Evolutionary conservation across 2,888 invertebrate species (phyloP), one percentile per base, ranked within the genome.

Genomic region (Cephus spinipes): DNA sequence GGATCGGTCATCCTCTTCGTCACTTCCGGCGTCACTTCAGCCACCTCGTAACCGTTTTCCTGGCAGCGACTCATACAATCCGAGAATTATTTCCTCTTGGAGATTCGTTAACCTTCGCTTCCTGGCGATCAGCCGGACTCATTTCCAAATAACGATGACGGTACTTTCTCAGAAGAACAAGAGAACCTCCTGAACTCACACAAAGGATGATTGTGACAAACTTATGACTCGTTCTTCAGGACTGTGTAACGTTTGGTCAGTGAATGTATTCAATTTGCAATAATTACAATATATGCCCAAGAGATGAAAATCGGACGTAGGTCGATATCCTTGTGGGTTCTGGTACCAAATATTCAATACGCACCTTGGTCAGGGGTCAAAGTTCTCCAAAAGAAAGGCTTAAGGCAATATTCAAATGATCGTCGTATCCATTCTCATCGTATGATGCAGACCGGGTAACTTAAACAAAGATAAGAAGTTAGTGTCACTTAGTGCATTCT

Each of bases 51-150:
- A 55, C 2, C 23, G 9, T 23, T 55, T 55, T 15, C 23, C 71
- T 71, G 12, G 71, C 71, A 33, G 31, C 32, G 15, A 71, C 12
- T 31, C 71, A 31, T 71, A 12, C 71, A 11, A 31, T 71, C 71
- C 31, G 1, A 1, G 31, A 71, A 71, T 32, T 23, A 55, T 55
- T 71, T 33, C 6, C 71, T 71, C 71, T 12, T 71, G 15, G 31
- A 68, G 69, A 80, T 77, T 75, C 81, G 74, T 82, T 79, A 75
- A 77, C 76, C 81, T 75, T 76, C 30, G 69, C 73, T 81, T 80
- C 78, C 76, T 76, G 77, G 73, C 68, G 73, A n/a, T 74, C 74
- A 36, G n/a, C 32, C 74, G 30, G 71, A 76, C 77, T 55, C 31
- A 76, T 75, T 76, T 23, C 40, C 69, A 69, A 76, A 79, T 69